Conservation (phyloP, 1,140 invertebrate species). For the Laodelphax striatellus region DNA sequence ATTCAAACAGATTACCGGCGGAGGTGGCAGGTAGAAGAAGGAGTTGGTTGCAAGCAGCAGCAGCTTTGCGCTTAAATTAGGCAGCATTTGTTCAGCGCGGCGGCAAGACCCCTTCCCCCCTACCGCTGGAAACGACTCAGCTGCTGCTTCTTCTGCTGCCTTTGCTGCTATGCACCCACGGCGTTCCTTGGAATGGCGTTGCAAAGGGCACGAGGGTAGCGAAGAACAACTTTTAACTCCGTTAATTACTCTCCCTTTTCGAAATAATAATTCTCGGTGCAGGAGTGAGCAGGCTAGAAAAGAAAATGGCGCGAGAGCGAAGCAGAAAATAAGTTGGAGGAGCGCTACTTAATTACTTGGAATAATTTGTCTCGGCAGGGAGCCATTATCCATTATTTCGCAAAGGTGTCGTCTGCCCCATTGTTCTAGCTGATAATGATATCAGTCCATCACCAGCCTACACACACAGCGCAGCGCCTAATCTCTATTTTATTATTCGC, state of each 20-base stretch:
- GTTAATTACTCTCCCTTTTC: slow-evolving; percentile 2
- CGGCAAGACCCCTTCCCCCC: not conserved
- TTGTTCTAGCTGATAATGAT: slow-evolving; percentile 3
- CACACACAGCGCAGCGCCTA: not conserved
- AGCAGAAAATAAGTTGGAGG: not conserved
- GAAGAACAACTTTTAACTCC: not conserved
- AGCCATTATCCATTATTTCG: slow-evolving; percentile 1
- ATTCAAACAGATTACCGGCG: no score
- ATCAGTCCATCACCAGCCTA: slow-evolving; percentile 1
- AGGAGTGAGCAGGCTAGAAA: not conserved
- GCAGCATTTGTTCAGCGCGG: not conserved
- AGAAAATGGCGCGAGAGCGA: not conserved
- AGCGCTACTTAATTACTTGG: slow-evolving; percentile 3
- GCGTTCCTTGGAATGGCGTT: not conserved
- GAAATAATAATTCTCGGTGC: not conserved
- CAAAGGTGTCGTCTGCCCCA: not conserved
- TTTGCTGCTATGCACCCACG: not conserved
- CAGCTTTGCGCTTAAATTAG: not conserved
- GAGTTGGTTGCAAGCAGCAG: no score
- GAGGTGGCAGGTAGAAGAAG: no score
- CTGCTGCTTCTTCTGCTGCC: no score
- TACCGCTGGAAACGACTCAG: no score
- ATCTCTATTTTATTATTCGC: no score
- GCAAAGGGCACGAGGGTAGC: not conserved
- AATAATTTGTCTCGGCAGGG: slow-evolving; percentile 3